Conservation (phyloP, 1,140 invertebrate species). For the Sycophila sp. region DNA sequence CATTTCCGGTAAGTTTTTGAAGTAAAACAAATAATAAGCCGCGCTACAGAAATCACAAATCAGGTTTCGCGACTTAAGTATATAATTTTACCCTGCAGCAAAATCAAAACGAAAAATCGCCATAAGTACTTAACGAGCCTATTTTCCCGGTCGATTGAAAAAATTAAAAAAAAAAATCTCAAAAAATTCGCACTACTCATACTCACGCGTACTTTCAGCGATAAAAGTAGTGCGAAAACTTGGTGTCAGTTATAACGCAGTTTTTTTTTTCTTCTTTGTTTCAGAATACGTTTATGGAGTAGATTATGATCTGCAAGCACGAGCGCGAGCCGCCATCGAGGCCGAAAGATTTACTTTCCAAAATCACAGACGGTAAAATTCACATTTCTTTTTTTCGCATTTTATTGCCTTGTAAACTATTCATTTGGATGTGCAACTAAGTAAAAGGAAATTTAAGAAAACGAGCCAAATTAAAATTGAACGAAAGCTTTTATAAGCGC, state of each 20-base stretch:
- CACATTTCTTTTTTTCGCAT: neutral
- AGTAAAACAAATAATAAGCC: neutral
- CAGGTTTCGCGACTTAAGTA: too few relatives aligned
- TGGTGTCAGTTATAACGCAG: too few relatives aligned
- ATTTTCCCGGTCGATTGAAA: too few relatives aligned
- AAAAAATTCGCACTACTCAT: too few relatives aligned
- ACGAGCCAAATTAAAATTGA: too few relatives aligned
- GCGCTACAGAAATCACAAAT: neutral
- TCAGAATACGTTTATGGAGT: conserved; percentile 63
- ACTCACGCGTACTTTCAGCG: too few relatives aligned
- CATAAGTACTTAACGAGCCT: too few relatives aligned
- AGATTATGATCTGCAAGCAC: conserved; percentile 62
- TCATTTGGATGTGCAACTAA: too few relatives aligned
- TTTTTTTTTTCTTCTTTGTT: conserved; percentile 35
- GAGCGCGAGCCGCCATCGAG: conserved; percentile 61
- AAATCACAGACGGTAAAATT: conserved; percentile 53
- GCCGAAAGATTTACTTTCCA: conserved; percentile 59
- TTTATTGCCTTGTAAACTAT: neutral
- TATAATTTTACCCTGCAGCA: too few relatives aligned
- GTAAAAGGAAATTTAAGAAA: neutral
- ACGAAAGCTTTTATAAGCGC: neutral
- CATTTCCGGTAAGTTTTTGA: conserved; percentile 53
- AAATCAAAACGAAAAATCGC: too few relatives aligned
- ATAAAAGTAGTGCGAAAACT: too few relatives aligned
- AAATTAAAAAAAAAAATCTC: too few relatives aligned